Conservation (phyloP, 2,888 invertebrate species). For the Hypomecis punctinalis region DNA sequence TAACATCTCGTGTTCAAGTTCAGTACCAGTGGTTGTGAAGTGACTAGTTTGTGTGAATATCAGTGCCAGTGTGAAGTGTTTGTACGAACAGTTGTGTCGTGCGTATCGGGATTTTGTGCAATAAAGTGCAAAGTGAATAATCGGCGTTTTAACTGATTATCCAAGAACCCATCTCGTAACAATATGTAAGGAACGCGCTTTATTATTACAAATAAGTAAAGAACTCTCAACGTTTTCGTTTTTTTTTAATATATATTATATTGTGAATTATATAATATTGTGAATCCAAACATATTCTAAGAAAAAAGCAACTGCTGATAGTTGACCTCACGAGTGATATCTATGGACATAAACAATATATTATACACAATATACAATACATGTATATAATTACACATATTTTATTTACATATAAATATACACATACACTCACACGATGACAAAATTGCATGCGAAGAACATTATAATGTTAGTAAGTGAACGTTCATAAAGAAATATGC, state of each 20-base stretch:
- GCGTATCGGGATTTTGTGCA: too few relatives aligned
- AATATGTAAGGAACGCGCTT: too few relatives aligned
- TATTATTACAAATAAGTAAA: too few relatives aligned
- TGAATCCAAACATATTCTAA: conserved; percentile 19
- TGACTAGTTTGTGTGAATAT: too few relatives aligned
- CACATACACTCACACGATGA: conserved; percentile 5
- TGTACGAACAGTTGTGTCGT: too few relatives aligned
- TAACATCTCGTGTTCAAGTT: too few relatives aligned
- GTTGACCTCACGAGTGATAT: conserved; percentile 8
- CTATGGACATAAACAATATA: conserved; percentile 19
- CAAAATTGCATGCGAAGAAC: background rate
- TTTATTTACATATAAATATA: background rate
- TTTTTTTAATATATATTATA: background rate
- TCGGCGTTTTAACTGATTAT: too few relatives aligned
- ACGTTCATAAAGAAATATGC: background rate
- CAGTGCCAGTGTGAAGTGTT: too few relatives aligned
- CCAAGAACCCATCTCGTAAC: too few relatives aligned
- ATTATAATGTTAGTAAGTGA: background rate
- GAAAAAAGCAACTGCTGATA: conserved; percentile 3
- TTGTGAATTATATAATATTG: too few relatives aligned
- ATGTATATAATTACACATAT: conserved; percentile 3
- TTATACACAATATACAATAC: conserved; percentile 20
- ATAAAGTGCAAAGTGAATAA: too few relatives aligned
- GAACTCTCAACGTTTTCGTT: background rate
- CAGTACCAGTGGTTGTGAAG: too few relatives aligned